Base-by-base conservation (phyloP, 2,113 vertebrate species). In the Istiophorus platypterus region DNA sequence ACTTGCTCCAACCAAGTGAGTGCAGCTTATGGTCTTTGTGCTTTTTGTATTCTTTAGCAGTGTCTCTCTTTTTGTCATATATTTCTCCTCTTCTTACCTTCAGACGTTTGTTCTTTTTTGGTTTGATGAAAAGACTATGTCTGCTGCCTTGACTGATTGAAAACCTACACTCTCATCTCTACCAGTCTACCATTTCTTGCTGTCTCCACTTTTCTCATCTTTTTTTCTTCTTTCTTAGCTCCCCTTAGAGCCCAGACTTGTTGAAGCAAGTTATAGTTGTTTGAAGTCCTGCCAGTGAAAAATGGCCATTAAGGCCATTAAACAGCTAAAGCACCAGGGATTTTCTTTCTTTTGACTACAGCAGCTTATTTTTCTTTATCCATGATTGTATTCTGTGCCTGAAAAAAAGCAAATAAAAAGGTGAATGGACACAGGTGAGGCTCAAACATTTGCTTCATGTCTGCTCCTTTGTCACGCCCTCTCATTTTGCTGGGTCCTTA, bases 211-310 rank as follows among this genome's bases (percentile, higher is more conserved):
- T 52, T 52, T 4, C 39, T 58, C 75, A 18, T 7, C 56, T 59
- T 31, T 54, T 73, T 68, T 64, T 78, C 24, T 65, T 29, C 54
- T 13, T 42, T 8, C 22, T 42, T 24, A 24, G 56, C 72, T 81
- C 59, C 6, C 82, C 75, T 57, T 34, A 75, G 62, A 67, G 80
- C 69, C 68, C 67, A 58, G 85, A 82, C 90, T 83, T 91, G 88
- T 92, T 82, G 54, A 56, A 78, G 81, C 76, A 4, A 75, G 76
- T 76, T 73, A 1, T 31, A n/a, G 75, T 51, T 71, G 87, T 92
- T 92, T 93, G 91, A 93, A 90, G 87, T 88, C 20, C 9, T 80
- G 89, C 85, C 90, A 89, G 72, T 72, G 26, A 85, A 83, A 56
- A 82, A 59, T 86, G 79, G 80, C 89, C 73, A 69, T 59, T 75